Evolutionary conservation across 2,888 invertebrate species (phyloP).

Genomic region (Platerodrilus igneus): DNA sequence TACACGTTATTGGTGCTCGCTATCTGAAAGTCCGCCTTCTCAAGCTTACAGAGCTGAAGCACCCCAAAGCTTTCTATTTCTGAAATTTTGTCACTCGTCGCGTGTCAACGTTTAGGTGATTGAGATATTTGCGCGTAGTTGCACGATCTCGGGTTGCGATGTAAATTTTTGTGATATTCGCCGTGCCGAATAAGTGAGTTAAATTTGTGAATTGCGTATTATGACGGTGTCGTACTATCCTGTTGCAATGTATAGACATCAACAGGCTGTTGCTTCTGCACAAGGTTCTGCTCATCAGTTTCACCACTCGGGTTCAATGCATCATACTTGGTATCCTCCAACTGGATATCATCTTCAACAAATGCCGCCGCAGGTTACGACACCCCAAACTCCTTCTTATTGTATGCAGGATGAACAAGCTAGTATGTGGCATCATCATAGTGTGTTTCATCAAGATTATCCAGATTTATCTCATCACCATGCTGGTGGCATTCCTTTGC

Average conservation of each 20-base stretch:
- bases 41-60: slow-evolving; percentile 3
- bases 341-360: slow-evolving; percentile 52
- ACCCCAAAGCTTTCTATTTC: too few species aligned
- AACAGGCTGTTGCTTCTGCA: slow-evolving; percentile 46
- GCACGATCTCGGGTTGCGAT: too few species aligned
- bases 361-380: slow-evolving; percentile 39
- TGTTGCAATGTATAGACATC: slow-evolving; percentile 46
- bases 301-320: slow-evolving; percentile 35
- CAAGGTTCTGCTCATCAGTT: slow-evolving; percentile 56
- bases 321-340: slow-evolving; percentile 47
- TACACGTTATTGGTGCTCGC: slow-evolving; percentile 31
- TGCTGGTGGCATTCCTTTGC: slow-evolving; percentile 51
- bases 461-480: slow-evolving; percentile 44
- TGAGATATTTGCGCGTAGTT: background rate
- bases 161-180: slow-evolving; percentile 1
- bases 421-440: slow-evolving; percentile 49
- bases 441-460: slow-evolving; percentile 50
- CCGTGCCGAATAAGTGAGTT: too few species aligned
- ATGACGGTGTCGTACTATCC: slow-evolving; percentile 71
- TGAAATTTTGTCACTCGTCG: background rate
- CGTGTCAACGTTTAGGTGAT: background rate
- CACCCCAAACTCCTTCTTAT: slow-evolving; percentile 30
- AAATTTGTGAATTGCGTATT: slow-evolving; percentile 5
- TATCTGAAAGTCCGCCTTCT: slow-evolving; percentile 19
- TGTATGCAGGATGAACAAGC: slow-evolving; percentile 47